Evolutionary conservation across 2,113 vertebrate species (phyloP).

Genomic region (Heptranchias perlo): DNA sequence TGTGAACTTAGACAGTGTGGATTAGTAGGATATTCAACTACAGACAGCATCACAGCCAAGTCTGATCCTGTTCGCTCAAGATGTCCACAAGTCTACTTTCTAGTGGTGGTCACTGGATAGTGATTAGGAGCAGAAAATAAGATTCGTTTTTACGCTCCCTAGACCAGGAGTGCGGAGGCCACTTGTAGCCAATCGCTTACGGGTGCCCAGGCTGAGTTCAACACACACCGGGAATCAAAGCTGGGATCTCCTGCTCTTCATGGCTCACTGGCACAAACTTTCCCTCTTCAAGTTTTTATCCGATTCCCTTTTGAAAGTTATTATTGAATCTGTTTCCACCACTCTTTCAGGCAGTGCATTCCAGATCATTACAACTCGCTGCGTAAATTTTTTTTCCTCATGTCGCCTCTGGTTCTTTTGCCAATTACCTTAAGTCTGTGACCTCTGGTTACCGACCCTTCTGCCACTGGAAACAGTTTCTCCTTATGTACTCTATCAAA

Average conservation of each 20-base stretch:
- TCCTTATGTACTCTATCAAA: too few species aligned
- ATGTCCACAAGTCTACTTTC: neutral
- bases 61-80: neutral
- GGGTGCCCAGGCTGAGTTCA: neutral
- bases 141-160: neutral
- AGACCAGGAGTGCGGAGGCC: neutral
- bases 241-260: neutral
- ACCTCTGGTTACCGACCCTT: too few species aligned
- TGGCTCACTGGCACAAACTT: neutral
- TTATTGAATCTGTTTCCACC: too few species aligned
- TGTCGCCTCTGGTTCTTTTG: too few species aligned
- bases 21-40: neutral
- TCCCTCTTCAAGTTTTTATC: too few species aligned
- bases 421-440: too few species aligned
- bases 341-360: too few species aligned
- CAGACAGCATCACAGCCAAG: neutral
- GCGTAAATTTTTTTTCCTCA: too few species aligned
- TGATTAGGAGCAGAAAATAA: neutral
- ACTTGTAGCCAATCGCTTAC: neutral
- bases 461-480: too few species aligned
- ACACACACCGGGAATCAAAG: neutral
- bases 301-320: too few species aligned
- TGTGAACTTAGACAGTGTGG: neutral
- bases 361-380: too few species aligned
- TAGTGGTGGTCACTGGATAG: neutral